Percentiles rank a stretch among this genome's conserved stretches.
These are phyloP conservation scores for Cheirogaleus medius DNA, from an alignment of 2,113 vertebrate species.

Conservation along the genomic window DNA sequence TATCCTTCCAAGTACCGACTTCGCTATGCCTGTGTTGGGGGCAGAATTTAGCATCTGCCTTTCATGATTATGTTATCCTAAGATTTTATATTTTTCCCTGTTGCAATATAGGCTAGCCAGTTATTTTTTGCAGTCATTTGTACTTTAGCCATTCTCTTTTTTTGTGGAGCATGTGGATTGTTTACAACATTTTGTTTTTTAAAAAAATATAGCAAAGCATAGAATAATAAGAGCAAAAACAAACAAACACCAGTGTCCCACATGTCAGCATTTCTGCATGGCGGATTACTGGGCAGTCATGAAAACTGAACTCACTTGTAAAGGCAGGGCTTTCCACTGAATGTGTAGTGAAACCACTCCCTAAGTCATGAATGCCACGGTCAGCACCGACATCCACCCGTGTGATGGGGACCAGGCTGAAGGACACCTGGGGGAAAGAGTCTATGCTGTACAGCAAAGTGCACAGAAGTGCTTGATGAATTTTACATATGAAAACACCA, in stretches of 20 bases:
- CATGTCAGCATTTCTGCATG: fast-evolving
- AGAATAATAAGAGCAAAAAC: not conserved
- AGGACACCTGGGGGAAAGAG: too few species aligned
- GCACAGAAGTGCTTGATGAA: too few species aligned
- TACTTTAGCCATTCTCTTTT: not conserved
- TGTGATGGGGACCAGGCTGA: too few species aligned
- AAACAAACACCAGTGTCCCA: not conserved
- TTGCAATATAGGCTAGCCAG: not conserved
- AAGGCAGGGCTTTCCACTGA: not conserved
- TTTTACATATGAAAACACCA: too few species aligned
- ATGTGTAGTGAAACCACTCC: too few species aligned
- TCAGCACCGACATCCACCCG: fast-evolving
- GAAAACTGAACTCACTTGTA: not conserved
- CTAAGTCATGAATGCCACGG: not conserved
- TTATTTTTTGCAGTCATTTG: not conserved
- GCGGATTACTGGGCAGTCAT: fast-evolving
- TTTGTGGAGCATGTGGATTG: not conserved
- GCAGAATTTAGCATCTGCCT: not conserved
- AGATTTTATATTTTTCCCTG: not conserved
- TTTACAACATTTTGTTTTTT: not conserved
- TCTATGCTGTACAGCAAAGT: too few species aligned
- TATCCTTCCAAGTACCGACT: not conserved
- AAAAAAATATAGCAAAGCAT: not conserved
- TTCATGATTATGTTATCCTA: too few species aligned
- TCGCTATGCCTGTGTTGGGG: not conserved